Base-by-base conservation (phyloP, 2,888 invertebrate species). In the Thera obeliscata region DNA sequence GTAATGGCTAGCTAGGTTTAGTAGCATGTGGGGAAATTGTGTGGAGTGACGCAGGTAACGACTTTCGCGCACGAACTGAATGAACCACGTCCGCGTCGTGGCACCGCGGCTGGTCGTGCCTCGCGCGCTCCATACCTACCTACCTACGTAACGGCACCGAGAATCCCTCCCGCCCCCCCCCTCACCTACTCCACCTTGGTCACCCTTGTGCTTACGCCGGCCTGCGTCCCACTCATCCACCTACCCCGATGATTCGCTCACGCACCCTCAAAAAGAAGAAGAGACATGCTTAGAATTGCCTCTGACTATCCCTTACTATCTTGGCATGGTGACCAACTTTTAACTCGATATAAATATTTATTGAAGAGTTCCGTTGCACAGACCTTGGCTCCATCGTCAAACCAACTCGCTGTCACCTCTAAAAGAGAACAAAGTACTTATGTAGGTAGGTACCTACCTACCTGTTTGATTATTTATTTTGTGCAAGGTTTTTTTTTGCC, bases 41-140 rank as follows among this genome's bases (percentile, higher is more conserved):
- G 83, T 86, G 81, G 85, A 88, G 85, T 91, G 90, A 90, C 89
- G 89, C 87, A 88, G 87, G 89, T 91, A 91, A 89, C 88, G 89
- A 92, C 91, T 93, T 93, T 93, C 93, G 92, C 92, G 92, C 91
- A 92, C 90, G 91, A 90, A 92, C 91, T 93, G 93, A 91, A 89
- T 91, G 93, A 92, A 92, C 90, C 91, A 90, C 91, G 92, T 91
- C 90, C 91, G 91, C 89, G 86, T 92, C 92, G 92, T 90, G 91
- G 85, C 86, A 84, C 76, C 74, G 78, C 79, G 69, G 75, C 74
- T 63, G 66, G 70, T 58, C 61, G 64, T 57, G 69, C 69, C 73
- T 60, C 73, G 73, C 72, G 68, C 72, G 74, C 80, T 77, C 75
- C 75, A 12, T 49, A 3, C 49, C 8, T 48, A 48, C 48, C 50